Base-by-base conservation (phyloP, 35 echinoderm and acorn worm species). In the Ophiothrix spiculata region DNA sequence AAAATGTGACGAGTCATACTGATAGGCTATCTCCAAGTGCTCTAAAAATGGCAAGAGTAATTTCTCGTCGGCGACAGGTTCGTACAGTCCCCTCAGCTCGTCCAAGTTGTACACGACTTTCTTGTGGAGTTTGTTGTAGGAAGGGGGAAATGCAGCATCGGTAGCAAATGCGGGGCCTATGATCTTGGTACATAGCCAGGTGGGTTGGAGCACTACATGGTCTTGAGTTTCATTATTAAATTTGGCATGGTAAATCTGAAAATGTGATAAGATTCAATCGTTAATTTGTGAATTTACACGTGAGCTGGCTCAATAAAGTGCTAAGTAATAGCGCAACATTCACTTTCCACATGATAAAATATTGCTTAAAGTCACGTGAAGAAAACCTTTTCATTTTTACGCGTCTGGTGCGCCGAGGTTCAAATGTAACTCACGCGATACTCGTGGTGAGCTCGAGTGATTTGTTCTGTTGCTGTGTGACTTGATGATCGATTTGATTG, bases 151-250 rank as follows among this genome's bases (percentile, higher is more conserved):
- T 10, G 60, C 60, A 69, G 60, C 60, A 69, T 69, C 60, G 1
- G 60, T 69, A 2, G 60, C 60, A n/a, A 69, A 69, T 69, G 60
- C 60, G 25, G 60, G 60, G 60, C 60, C 60, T 4, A 69, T 69
- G 60, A 69, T 69, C 60, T 69, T 69, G 2, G 60, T 12, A 69
- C 60, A 69, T n/a, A 69, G 60, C 60, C 60, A 69, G 60, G 60
- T 69, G 60, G 60, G 60, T 69, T 69, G 60, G 3, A 69, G 23
- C 3, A n/a, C 60, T 4, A 69, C 60, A 69, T 69, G 60, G 60
- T 69, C 60, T 69, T 69, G 60, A 69, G 60, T 69, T n/a, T 69
- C 60, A 69, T 69, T 69, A 28, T 69, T 69, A 28, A 69, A 69
- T 69, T 49, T 69, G 17, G 60, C 60, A 49, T 69, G 60, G 60